Evolutionary conservation across 2,888 invertebrate species (phyloP).

Genomic region (Nemapogon koenigi): DNA sequence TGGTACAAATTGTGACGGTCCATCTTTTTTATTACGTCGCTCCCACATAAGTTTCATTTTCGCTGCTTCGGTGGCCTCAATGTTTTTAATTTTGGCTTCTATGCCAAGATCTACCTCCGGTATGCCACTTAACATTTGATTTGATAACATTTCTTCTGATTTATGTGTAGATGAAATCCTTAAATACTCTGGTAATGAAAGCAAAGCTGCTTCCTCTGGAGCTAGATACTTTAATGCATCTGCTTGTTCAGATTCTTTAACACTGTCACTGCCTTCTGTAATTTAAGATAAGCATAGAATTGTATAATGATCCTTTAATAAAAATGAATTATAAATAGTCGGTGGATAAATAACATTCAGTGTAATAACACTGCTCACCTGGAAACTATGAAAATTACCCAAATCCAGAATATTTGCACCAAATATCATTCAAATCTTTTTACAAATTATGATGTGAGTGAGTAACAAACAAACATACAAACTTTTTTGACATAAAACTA

Average conservation of each 20-base stretch:
- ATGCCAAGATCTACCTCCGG: slow-evolving; percentile 99
- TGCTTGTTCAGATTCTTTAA: slow-evolving; percentile 46
- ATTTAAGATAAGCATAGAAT: slow-evolving; percentile 16
- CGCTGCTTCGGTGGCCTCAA: slow-evolving; percentile 98
- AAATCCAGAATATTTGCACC: too few species aligned
- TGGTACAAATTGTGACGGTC: slow-evolving; percentile 94
- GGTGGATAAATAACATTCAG: too few species aligned
- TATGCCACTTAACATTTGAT: slow-evolving; percentile 99
- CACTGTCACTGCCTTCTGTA: slow-evolving; percentile 40
- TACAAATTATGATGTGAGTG: too few species aligned
- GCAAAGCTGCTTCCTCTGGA: slow-evolving; percentile 89
- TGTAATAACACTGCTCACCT: too few species aligned
- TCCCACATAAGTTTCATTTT: slow-evolving; percentile 92
- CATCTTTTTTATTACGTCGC: slow-evolving; percentile 88
- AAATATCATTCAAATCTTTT: too few species aligned
- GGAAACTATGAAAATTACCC: too few species aligned
- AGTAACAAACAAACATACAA: too few species aligned
- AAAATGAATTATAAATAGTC: background rate
- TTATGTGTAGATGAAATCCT: slow-evolving; percentile 83
- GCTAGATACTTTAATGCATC: slow-evolving; percentile 72
- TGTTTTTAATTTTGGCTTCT: slow-evolving; percentile 97
- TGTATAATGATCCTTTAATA: slow-evolving; percentile 1
- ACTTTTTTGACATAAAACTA: too few species aligned
- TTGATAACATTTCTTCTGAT: slow-evolving; percentile 98
- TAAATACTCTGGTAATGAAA: slow-evolving; percentile 88